Evolutionary conservation across 2,888 invertebrate genomes (phyloP).

Genomic region (Ectropis crepuscularia): DNA sequence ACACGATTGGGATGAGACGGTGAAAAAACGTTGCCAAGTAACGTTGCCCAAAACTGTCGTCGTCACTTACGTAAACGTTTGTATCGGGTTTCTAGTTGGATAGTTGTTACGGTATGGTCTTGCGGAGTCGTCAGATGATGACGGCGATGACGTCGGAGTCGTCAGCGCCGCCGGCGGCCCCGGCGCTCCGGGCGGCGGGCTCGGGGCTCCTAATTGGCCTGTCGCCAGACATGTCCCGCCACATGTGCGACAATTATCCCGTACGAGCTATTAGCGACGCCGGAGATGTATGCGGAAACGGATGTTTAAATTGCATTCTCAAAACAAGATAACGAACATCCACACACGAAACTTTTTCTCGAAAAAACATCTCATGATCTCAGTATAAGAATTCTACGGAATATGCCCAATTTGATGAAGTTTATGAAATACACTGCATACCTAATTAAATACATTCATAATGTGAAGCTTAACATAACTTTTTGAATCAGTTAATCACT

Average conservation of each 20-base stretch:
- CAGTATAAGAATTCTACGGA: not conserved
- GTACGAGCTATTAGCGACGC: slow-evolving; percentile 77
- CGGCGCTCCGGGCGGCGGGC: slow-evolving; percentile 57
- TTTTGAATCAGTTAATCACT: too few relatives aligned
- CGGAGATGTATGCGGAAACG: slow-evolving; percentile 80
- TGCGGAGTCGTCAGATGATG: slow-evolving; percentile 25
- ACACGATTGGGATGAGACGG: slow-evolving; percentile 47
- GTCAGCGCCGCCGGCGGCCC: slow-evolving; percentile 36
- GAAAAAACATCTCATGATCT: slow-evolving; percentile 3
- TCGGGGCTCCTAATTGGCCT: slow-evolving; percentile 76
- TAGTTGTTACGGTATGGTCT: slow-evolving; percentile 47
- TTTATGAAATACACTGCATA: too few relatives aligned
- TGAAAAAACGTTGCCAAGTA: slow-evolving; percentile 45
- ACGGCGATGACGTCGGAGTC: too few relatives aligned
- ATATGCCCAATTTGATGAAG: too few relatives aligned
- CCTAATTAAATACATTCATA: too few relatives aligned
- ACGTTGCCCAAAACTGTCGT: slow-evolving; percentile 45
- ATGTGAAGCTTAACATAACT: too few relatives aligned
- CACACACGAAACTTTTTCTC: slow-evolving; percentile 25
- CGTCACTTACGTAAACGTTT: slow-evolving; percentile 51
- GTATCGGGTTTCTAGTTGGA: slow-evolving; percentile 58
- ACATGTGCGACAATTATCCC: slow-evolving; percentile 84
- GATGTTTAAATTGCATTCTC: slow-evolving; percentile 82
- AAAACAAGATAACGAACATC: slow-evolving; percentile 72
- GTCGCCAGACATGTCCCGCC: slow-evolving; percentile 73